phyloP scores from a whole-genome alignment of 2,888 invertebrate species.

The Anoplius nigerrimus region DNA sequence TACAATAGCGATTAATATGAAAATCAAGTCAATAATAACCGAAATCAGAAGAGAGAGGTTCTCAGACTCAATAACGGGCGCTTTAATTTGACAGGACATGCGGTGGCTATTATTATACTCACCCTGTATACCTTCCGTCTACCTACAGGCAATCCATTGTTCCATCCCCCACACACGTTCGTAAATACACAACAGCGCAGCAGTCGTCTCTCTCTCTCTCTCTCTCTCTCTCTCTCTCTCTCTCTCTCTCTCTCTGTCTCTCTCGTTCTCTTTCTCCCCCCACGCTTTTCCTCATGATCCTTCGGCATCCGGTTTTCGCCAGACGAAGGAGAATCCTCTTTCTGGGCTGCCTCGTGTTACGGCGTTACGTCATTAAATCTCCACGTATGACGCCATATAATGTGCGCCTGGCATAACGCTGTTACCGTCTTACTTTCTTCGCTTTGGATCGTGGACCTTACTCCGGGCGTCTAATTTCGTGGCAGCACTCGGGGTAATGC shows the following conservation, averaged over 20 bases:
- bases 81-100: too few relatives aligned
- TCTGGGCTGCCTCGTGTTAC: background rate
- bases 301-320: slow-evolving; percentile 1
- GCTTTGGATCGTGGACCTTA: slow-evolving; percentile 7
- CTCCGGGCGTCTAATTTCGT: slow-evolving; percentile 31
- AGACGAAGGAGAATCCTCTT: slow-evolving; percentile 7
- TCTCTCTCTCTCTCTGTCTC: background rate
- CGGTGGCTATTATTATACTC: too few relatives aligned
- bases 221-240: slow-evolving; percentile 11
- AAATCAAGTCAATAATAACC: too few relatives aligned
- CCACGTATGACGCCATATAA: slow-evolving; percentile 15
- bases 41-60: too few relatives aligned
- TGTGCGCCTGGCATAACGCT: slow-evolving; percentile 12
- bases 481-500: slow-evolving; percentile 14
- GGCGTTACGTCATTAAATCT: slow-evolving; percentile 40
- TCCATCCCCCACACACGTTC: too few relatives aligned
- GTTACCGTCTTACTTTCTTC: slow-evolving; percentile 9
- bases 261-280: background rate
- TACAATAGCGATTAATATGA: too few relatives aligned
- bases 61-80: too few relatives aligned
- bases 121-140: too few relatives aligned
- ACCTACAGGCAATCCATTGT: too few relatives aligned
- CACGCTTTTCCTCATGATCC: background rate
- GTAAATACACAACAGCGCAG: too few relatives aligned
- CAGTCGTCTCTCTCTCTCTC: slow-evolving; percentile 9